Evolutionary conservation across 2,797 vertebrate species (phyloP).

Genomic region (Crenuchus spilurus): DNA sequence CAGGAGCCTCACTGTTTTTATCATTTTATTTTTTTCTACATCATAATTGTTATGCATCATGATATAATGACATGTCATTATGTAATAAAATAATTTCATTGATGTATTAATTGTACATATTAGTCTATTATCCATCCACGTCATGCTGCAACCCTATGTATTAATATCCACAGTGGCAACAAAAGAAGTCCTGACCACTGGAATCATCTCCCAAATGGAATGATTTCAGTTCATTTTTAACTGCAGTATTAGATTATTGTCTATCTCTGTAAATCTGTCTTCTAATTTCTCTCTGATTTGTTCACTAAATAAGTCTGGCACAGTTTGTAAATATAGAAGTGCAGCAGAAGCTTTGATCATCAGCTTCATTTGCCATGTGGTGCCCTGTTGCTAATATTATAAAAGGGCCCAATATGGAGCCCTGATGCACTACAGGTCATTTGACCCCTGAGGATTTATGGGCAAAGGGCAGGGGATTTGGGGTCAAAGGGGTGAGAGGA

Average conservation of each 20-base stretch:
- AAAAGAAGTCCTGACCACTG: no score
- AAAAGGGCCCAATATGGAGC: slow-evolving; percentile 39
- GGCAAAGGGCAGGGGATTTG: slow-evolving; percentile 35
- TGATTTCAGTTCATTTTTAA: no score
- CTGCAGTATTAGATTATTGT: neutral
- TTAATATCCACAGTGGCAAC: no score
- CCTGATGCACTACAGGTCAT: slow-evolving; percentile 39
- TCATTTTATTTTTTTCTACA: neutral
- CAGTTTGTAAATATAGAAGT: neutral
- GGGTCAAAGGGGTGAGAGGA: slow-evolving; percentile 27
- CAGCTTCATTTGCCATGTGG: neutral
- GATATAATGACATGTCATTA: neutral
- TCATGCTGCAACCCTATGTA: no score
- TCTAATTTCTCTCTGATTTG: neutral
- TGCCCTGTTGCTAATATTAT: neutral
- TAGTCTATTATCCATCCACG: no score
- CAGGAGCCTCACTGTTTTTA: no score
- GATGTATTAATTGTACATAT: no score
- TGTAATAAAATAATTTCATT: neutral
- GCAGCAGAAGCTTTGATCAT: neutral
- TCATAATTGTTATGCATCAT: neutral
- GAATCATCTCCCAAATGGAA: no score
- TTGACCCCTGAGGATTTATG: slow-evolving; percentile 34
- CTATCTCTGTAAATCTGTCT: neutral
- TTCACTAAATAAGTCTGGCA: neutral